Base-by-base conservation (phyloP, 2,113 vertebrate species). In the Psilopsiagon aurifrons region DNA sequence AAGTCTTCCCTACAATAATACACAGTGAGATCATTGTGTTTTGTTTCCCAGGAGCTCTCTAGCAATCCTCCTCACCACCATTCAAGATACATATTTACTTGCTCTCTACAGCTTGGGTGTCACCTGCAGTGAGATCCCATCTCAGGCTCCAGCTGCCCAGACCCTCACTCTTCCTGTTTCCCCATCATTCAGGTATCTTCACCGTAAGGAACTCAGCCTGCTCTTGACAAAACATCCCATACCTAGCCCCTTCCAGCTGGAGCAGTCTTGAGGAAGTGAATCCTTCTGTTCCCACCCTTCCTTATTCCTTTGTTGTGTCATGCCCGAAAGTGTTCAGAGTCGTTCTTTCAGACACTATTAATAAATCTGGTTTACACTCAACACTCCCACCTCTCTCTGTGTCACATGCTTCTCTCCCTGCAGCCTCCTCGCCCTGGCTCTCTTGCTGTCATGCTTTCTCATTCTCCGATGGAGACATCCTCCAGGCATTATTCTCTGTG, bases 341-440 rank as follows among this genome's bases (percentile, higher is more conserved):
- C 81, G 67, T 29, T 51, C 69, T 57, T 18, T 55, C 69, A 70
- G 54, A 19, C 22, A 13, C 33, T 31, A 84, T 71, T 55, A 97
- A 97, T 97, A 97, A 97, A 97, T n/a, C 27, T 23, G 55, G 35
- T 95, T 96, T 96, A 82, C 64, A 94, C 49, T 87, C 23, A 31
- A 76, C 89, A 91, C 57, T 52, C 69, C 20, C 67, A 76, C 28
- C 62, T 86, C 52, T 82, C 51, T 84, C 22, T 88, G 77, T 52
- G 52, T 55, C 77, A 76, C 5, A 1, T 22, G 55, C 60, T 91
- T 68, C 66, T 80, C 59, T 35, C 59, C 57, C 78, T 64, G 52
- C 57, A 79, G 87, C 62, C 52, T 76, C 29, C 81, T 68, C 78
- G 37, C 70, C 6, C 18, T 47, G 28, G 60, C 63, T 64, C n/a